Evolutionary conservation across 2,797 vertebrate species (phyloP), one percentile per base, ranked within the genome.

Genomic region (Chiroxiphia lanceolata): DNA sequence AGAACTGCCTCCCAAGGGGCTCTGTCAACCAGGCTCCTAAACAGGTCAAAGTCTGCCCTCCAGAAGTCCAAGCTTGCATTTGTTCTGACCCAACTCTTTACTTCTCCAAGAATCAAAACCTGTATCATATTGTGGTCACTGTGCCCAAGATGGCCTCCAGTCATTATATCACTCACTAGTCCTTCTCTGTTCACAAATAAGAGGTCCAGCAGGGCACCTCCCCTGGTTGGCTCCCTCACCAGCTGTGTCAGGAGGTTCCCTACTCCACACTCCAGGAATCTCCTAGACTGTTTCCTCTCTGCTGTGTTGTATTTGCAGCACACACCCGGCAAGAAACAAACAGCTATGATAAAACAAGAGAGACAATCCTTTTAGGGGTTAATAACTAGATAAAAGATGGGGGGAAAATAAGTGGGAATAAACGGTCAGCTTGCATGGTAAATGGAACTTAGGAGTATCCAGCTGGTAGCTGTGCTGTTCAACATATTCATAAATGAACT

Each of bases 401-500:
- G 25, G 15, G 75, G 1, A 82, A 95, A 95, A 78, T 79, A 90
- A 85, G 23, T 74, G 75, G 81, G 40, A 95, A 89, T 80, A 95
- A 93, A 84, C 0, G 87, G 88, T 95, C 89, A 95, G 78, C 83
- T 94, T 94, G 86, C 74, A 72, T 78, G 77, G 65, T 89, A 90
- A 83, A 74, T 25, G 53, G 21, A 95, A 92, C 26, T 90, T 74
- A 33, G 54, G 88, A 69, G 44, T 53, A 96, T 89, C 93, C 90
- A 97, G 90, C 93, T 97, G 92, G 92, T 93, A 80, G 83, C 93
- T 90, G 51, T 77, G 71, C 92, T 93, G 89, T 85, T 95, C 83
- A 94, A 89, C 81, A 95, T 95, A 95, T 87, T 94, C 74, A 80
- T 83, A 95, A 93, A 83, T 84, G 71, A 97, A 92, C 83, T 93